These are phyloP conservation scores for Propithecus coquereli DNA, from an alignment of 2,113 vertebrate genomes.

Conservation along the genomic window DNA sequence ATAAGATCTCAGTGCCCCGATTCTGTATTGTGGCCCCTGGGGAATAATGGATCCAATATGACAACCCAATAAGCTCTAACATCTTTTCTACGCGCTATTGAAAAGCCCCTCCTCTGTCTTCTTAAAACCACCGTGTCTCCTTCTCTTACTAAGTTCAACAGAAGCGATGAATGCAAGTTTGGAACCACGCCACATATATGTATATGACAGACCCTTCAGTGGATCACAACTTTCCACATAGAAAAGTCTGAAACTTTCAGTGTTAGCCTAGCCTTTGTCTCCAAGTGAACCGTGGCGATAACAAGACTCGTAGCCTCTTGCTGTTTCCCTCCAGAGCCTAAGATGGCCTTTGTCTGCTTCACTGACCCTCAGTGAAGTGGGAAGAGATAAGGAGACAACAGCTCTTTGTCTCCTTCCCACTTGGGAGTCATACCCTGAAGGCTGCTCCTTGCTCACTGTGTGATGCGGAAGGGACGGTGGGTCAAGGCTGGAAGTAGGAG, in stretches of 20 bases:
- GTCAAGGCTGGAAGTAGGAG: neutral
- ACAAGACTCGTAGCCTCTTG: neutral
- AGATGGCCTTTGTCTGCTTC: neutral
- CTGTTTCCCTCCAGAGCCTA: neutral
- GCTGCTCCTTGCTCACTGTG: neutral
- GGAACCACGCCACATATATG: neutral
- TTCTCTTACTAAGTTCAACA: slow-evolving; percentile 60
- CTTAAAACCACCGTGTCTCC: slow-evolving; percentile 65
- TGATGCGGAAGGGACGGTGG: neutral
- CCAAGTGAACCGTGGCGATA: neutral
- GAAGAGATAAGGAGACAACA: neutral
- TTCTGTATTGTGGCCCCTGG: slow-evolving; percentile 76
- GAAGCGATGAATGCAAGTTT: slow-evolving; percentile 9
- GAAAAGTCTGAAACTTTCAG: neutral
- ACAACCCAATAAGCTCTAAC: slow-evolving; percentile 77
- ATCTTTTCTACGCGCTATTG: slow-evolving; percentile 68
- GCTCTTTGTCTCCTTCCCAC: neutral
- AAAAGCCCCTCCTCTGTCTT: slow-evolving; percentile 51
- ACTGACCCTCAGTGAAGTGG: neutral
- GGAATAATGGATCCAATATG: slow-evolving; percentile 72
- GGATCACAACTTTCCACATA: neutral
- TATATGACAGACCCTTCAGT: neutral
- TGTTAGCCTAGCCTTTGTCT: neutral
- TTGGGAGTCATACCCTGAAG: neutral
- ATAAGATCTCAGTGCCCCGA: slow-evolving; percentile 77